Conservation (phyloP, 2,888 invertebrate species). For the Apotomis turbidana region DNA sequence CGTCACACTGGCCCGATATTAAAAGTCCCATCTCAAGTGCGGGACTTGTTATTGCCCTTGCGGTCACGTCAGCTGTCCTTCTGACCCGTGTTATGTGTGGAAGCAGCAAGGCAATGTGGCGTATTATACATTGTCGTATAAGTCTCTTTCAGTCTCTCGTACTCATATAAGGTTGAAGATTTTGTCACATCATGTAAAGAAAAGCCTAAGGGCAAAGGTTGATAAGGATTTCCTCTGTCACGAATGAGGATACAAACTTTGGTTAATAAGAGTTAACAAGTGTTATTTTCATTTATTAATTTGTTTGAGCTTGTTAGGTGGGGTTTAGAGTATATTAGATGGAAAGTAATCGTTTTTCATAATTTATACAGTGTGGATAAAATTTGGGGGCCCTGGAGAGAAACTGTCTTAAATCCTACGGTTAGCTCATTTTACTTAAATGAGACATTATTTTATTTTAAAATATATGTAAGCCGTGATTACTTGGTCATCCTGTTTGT, state of each 20-base stretch:
- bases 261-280: constrained; percentile 19
- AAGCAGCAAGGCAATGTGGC: constrained; percentile 17
- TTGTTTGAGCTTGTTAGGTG: background rate
- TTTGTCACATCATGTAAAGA: background rate
- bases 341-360: background rate
- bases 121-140: constrained; percentile 15
- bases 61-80: constrained; percentile 67
- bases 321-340: background rate
- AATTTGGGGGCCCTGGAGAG: no score
- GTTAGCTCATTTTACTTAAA: no score
- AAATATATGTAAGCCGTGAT: no score
- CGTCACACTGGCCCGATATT: constrained; percentile 58
- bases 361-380: no score
- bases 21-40: constrained; percentile 68
- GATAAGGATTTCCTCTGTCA: constrained; percentile 13
- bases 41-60: constrained; percentile 55
- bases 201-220: constrained; percentile 2
- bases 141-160: background rate
- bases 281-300: constrained; percentile 13
- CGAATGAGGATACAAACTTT: background rate
- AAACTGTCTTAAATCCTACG: no score
- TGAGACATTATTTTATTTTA: no score
- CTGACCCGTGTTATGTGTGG: constrained; percentile 62
- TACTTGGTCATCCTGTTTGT: no score
- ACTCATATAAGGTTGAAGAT: background rate